Evolutionary conservation across 2,113 vertebrate genomes (phyloP).

Genomic region (Montifringilla adamsi): DNA sequence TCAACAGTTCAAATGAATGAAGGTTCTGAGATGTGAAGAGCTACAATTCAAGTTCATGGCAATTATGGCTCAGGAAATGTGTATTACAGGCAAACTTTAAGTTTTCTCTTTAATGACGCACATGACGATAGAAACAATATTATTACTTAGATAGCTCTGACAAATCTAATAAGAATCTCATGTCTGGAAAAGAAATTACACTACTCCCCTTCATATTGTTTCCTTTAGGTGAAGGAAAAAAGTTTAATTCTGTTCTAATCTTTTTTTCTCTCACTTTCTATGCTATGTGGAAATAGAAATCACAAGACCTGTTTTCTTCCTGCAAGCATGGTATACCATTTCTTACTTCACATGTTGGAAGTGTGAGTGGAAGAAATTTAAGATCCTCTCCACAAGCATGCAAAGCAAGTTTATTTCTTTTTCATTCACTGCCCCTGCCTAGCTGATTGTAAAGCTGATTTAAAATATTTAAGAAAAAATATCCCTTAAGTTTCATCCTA

Average conservation of each 20-base stretch:
- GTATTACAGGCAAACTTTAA: neutral
- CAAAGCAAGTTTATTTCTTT: neutral
- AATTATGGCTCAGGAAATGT: constrained; percentile 24
- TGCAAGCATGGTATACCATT: neutral
- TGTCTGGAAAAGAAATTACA: neutral
- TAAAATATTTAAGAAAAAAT: too few relatives aligned
- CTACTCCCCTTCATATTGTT: neutral
- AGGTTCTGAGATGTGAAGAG: neutral
- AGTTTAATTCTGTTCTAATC: neutral
- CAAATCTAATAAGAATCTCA: neutral
- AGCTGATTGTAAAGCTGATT: neutral
- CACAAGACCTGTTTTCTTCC: neutral
- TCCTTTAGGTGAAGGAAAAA: neutral
- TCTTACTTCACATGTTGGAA: neutral
- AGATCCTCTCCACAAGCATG: neutral
- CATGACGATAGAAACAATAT: neutral
- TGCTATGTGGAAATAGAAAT: neutral
- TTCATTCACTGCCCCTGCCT: neutral
- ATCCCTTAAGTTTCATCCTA: neutral
- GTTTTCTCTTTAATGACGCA: neutral
- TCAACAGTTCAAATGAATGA: neutral
- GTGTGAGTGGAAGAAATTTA: neutral
- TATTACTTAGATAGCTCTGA: neutral
- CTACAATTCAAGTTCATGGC: neutral
- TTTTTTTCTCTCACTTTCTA: neutral